Base-by-base conservation (phyloP, 2,113 vertebrate species). In the Guaruba guarouba region DNA sequence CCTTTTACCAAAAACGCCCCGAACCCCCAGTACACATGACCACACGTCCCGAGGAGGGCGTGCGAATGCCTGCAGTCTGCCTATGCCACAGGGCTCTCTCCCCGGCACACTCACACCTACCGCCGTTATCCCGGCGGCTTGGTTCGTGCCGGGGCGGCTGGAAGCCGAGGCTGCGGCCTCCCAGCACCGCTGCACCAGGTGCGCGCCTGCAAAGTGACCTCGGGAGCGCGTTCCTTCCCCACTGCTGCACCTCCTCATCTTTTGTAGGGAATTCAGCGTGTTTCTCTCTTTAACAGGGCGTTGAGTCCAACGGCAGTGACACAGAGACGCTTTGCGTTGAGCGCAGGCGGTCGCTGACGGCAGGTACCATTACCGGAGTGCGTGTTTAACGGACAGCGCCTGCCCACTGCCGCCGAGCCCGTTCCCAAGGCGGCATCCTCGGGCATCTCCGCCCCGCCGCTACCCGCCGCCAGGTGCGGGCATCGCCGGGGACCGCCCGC, bases 31-130 rank as follows among this genome's bases (percentile, higher is more conserved):
- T 0, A 18, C 20, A 11, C 19, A 3, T 5, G 19, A 0, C 15
- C 43, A 0, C 5, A 0, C 0, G 14, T 0, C 9, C 76, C 1
- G 14, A 52, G 70, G 7, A 43, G 15, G 0, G 25, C 1, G 16
- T 5, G 86, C 51, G 7, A 7, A 25, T 1, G 18, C 27, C 82
- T 4, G 46, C 8, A 31, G 64, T 51, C 66, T 0, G 69, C 3
- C 62, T 29, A 1, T 0, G 25, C 0, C 4, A 4, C 61, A 2
- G 29, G 5, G 43, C 81, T 35, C 29, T 35, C 29, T 1, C 41
- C 1, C 13, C 0, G 41, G 10, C 57, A 25, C 46, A 0, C 2
- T 5, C 43, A 3, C 0, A 17, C 28, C 49, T 1, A 3, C 2
- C 1, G 15, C 51, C 79, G 15, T 4, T 19, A 59, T 11, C 54